Evolutionary conservation across 2,888 invertebrate genomes (phyloP).

Genomic region (Drosophila nr. perissopoda): DNA sequence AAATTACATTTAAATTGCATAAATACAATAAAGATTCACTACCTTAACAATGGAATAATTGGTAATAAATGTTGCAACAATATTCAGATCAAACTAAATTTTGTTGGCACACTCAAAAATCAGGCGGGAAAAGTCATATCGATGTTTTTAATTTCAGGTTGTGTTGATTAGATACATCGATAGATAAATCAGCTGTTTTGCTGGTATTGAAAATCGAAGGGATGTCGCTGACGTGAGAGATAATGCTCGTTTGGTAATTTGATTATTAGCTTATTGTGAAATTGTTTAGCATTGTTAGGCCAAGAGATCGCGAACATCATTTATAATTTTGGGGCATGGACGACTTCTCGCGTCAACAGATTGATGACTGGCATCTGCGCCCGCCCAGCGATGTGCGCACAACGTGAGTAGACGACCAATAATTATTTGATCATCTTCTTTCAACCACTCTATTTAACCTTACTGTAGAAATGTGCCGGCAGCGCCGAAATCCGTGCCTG

Average conservation of each 20-base stretch:
- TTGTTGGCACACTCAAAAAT: background rate
- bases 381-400: slow-evolving; percentile 88
- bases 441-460: background rate
- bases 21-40: background rate
- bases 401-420: slow-evolving; percentile 73
- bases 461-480: slow-evolving; percentile 82
- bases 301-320: background rate
- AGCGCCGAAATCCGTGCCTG: slow-evolving; percentile 83
- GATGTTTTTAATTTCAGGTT: background rate
- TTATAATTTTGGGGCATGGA: slow-evolving; percentile 85
- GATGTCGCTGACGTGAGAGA: slow-evolving; percentile 12
- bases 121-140: background rate
- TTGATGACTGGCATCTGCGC: slow-evolving; percentile 88
- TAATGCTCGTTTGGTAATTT: slow-evolving; percentile 16
- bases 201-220: slow-evolving; percentile 18
- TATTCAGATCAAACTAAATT: background rate
- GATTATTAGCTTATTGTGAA: slow-evolving; percentile 44
- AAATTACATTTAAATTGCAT: background rate
- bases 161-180: background rate
- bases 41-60: background rate
- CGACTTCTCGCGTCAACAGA: slow-evolving; percentile 86
- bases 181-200: slow-evolving; percentile 26
- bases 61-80: background rate
- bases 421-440: background rate
- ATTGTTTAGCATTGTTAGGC: slow-evolving; percentile 16